Evolutionary conservation across 2,888 invertebrate species (phyloP), one percentile per base, ranked within the genome.

Genomic region (Theretra japonica): DNA sequence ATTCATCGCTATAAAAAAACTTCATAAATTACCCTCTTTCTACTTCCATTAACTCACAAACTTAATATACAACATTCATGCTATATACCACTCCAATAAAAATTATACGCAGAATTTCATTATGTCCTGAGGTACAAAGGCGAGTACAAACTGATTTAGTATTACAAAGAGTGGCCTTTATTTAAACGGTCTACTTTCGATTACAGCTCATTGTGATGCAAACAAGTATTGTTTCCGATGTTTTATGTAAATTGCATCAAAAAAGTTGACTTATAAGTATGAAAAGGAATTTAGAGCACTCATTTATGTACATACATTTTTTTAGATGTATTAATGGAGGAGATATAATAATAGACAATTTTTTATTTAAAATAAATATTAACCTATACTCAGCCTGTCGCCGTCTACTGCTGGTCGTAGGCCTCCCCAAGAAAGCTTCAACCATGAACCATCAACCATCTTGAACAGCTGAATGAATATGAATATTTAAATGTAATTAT

Each of bases 151-250:
- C 62, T 48, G 23, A 23, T 65, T 65, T 48, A 33, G 56, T 71
- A 65, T 62, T 41, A 41, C 30, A 60, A 60, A 62, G 60, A 71
- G 25, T 48, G 50, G 70, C 69, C 79, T 81, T 78, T 76, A 69
- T 72, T 75, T 76, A 78, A 80, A 77, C 78, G 78, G 78, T 77
- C 76, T 76, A 79, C 77, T 76, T 78, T 78, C 75, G 75, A 79
- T 78, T 80, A 74, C 30, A 74, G 77, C 76, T 77, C 75, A 77
- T 76, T 80, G 79, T 79, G 78, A 80, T 80, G 81, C 79, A 77
- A 81, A 76, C 75, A 74, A 73, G 79, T 73, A 73, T 77, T 72
- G 72, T 77, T 75, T 73, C 65, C 71, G 74, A 69, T 73, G 75
- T 76, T 69, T 69, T 69, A 68, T 53, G 59, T 58, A 59, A 68